Evolutionary conservation across 2,113 vertebrate species (phyloP).

Genomic region (Cyanoramphus novaezelandiae): DNA sequence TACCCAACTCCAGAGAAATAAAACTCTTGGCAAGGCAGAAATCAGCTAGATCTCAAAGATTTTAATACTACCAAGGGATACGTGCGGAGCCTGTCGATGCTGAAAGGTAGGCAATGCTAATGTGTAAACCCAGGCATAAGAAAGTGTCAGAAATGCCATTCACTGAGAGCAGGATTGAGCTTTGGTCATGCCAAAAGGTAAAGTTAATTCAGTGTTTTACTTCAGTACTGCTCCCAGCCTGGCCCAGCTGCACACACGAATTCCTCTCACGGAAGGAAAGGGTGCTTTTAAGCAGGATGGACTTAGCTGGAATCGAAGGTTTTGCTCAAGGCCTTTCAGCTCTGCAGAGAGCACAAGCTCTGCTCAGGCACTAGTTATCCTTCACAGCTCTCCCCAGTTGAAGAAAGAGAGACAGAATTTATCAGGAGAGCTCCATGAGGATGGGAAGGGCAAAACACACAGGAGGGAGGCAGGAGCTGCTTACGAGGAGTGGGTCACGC

Average conservation of each 20-base stretch:
- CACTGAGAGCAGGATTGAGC: not conserved
- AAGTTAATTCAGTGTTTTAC: not conserved
- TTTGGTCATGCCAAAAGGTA: not conserved
- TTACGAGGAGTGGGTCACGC: not conserved
- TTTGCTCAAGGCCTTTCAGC: not conserved
- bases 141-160: not conserved
- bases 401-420: not conserved
- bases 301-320: not conserved
- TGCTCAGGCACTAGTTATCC: not conserved
- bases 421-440: accelerated
- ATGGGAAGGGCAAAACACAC: not conserved
- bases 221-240: not conserved
- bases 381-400: not conserved
- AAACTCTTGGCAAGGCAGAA: not conserved
- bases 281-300: not conserved
- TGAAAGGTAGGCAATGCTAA: not conserved
- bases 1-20: not conserved
- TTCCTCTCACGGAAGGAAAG: accelerated
- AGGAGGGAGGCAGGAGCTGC: not conserved
- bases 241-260: accelerated
- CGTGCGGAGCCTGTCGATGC: not conserved
- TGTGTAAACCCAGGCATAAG: not conserved
- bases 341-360: not conserved
- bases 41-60: not conserved
- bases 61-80: not conserved